Evolutionary conservation across 2,888 invertebrate genomes (phyloP).

Genomic region (Plagiodera versicolora): DNA sequence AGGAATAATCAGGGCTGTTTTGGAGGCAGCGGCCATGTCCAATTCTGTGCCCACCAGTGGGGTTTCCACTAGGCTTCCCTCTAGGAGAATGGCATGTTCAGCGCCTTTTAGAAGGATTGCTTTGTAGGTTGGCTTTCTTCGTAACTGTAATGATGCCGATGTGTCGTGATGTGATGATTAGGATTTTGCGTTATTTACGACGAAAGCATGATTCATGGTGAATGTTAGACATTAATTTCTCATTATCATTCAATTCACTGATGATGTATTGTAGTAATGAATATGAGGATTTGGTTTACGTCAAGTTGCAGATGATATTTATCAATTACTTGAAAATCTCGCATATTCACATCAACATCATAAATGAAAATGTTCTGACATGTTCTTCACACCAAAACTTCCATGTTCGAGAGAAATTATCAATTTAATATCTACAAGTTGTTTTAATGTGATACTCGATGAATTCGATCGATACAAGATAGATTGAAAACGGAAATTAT

Average conservation of each 20-base stretch:
- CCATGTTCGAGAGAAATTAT: too few species aligned
- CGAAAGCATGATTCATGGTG: neutral
- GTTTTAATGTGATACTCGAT: too few species aligned
- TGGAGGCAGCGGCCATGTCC: slow-evolving; percentile 47
- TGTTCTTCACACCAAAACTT: too few species aligned
- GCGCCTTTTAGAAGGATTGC: slow-evolving; percentile 35
- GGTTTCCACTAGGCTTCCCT: slow-evolving; percentile 37
- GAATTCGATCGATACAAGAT: too few species aligned
- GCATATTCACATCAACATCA: too few species aligned
- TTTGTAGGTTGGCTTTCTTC: neutral
- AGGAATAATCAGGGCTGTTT: slow-evolving; percentile 47
- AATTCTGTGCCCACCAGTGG: slow-evolving; percentile 34
- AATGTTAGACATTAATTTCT: neutral
- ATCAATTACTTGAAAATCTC: too few species aligned
- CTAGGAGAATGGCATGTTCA: slow-evolving; percentile 36
- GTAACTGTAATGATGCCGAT: too few species aligned
- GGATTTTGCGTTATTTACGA: neutral
- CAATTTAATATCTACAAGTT: too few species aligned
- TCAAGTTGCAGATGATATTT: too few species aligned
- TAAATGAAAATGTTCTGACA: too few species aligned
- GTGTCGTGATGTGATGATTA: neutral
- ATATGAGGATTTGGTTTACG: neutral
- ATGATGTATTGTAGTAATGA: neutral
- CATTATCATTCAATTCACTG: neutral
- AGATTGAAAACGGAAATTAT: too few species aligned